A percentile compares a stretch with the other conserved stretches of the same genome.
Evolutionary conservation across 2,888 invertebrate genomes (phyloP).

Genomic region (Boloria selene): DNA sequence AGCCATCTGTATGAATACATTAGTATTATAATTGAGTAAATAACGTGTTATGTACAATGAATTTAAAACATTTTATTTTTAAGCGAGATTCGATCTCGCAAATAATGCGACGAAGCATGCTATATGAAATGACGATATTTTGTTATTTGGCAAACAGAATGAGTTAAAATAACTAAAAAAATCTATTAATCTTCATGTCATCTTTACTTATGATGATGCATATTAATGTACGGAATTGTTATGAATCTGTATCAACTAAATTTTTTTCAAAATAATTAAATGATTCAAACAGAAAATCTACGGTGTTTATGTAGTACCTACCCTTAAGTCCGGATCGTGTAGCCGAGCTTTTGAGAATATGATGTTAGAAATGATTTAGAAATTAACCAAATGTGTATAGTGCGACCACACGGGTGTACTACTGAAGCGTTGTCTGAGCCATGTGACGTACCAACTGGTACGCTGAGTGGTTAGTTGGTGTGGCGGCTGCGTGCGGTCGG

Average conservation of each 20-base stretch:
- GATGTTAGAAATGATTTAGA: not conserved
- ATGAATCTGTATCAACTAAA: not conserved
- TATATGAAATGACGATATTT: not conserved
- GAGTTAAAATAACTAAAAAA: not conserved
- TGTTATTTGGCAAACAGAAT: not conserved
- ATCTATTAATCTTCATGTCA: too few relatives aligned
- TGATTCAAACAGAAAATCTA: conserved; percentile 2
- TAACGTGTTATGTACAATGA: not conserved
- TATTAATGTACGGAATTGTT: too few relatives aligned
- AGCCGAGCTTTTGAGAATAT: conserved; percentile 4
- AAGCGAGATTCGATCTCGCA: conserved; percentile 19
- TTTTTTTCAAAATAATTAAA: not conserved
- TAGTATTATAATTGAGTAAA: not conserved
- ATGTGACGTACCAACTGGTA: conserved; percentile 15
- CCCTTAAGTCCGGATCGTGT: conserved; percentile 7
- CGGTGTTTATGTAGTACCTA: conserved; percentile 1
- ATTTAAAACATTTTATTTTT: not conserved
- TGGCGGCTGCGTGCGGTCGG: conserved; percentile 17
- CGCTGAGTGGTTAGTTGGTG: conserved; percentile 8
- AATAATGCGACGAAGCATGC: conserved; percentile 9
- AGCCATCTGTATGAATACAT: conserved; percentile 88
- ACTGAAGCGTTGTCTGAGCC: conserved; percentile 20
- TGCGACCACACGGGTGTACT: conserved; percentile 28
- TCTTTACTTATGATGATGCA: too few relatives aligned
- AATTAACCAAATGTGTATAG: not conserved